Base-by-base conservation (phyloP, 2,888 invertebrate genomes). In the Diplolepis rosae region DNA sequence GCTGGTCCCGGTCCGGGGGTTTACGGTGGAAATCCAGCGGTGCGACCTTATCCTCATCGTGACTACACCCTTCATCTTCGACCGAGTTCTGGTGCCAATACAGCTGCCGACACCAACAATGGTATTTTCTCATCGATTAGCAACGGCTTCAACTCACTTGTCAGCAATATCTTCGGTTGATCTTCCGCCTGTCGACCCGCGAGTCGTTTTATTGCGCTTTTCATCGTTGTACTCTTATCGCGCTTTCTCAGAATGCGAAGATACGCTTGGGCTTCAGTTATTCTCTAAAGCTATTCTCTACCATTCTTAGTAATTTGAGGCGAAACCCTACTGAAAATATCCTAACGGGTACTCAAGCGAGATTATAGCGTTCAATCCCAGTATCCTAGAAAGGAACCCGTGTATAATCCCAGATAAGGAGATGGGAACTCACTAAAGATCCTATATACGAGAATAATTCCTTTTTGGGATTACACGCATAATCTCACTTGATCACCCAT, bases 101-200 rank as follows among this genome's bases (percentile, higher is more conserved):
- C 84, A 27, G 84, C 84, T 56, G 70, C 84, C 54, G 86, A 86
- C 30, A 70, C 80, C 30, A 84, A 80, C 75, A 88, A 89, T 73
- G 94, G 95, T 35, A 92, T 95, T 79, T 92, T 96, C 84, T 92
- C 95, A 22, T 94, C 95, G 48, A 92, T 96, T 81, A 93, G 93
- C 81, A 95, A 91, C 84, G 94, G 95, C 18, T 92, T 96, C 83
- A 95, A 93, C 84, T 95, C 91, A 84, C 90, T 96, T 80, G 94
- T 95, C 77, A 93, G 92, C 74, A 95, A 94, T 85, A 92, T 95
- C 84, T 95, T 95, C 82, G 94, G 94, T 84, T 94, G 91, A 88
- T 84, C 81, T 54, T 78, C 68, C 71, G 80, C 77, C 73, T 70
- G 75, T 70, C 81, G 77, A 74, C 75, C 79, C n/a, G 68, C 73